Evolutionary conservation across 2,888 invertebrate species (phyloP), one percentile per base, ranked within the genome.

Genomic region (Scaptomyza cyrtandrae): DNA sequence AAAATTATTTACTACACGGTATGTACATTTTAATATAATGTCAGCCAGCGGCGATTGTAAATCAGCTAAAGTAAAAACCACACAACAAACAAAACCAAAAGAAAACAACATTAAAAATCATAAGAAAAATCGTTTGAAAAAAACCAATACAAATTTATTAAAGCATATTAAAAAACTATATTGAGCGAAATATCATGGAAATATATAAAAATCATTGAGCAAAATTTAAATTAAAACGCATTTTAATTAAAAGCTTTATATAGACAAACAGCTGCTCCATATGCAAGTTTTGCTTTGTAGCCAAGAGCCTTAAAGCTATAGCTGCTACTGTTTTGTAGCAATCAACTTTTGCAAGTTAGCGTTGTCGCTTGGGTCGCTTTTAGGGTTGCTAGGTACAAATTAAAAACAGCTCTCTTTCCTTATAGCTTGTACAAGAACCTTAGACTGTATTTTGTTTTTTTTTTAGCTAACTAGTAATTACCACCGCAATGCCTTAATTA

Each of bases 181-280:
- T 80, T 88, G 86, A 88, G 86, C 83, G 81, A 84, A 86, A 80
- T 80, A 83, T 80, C 88, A 86, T 83, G 86, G 60, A 88, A 83
- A 88, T 86, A 83, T 71, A 86, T 79, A 82, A 88, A 86, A 88
- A 86, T 80, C 88, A 88, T 83, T 88, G 88, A 74, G 72, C 74
- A 83, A 86, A 64, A 80, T 72, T 78, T 70, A 29, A 63, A 33
- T 0, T n/a, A 3, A 31, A 0, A 29, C 1, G 11, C n/a, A 6
- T 59, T 71, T 60, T 39, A 6, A 16, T 52, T 4, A 11, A 16
- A 33, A 3, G 5, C 7, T 6, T 19, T 13, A 11, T 16, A 9
- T 37, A 29, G 6, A 29, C 29, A 29, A 29, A 33, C 1, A 10
- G 49, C 43, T 39, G 9, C 5, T 31, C 6, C 1, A 9, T 24